Evolutionary conservation across 1,140 invertebrate species (phyloP), one percentile per base, ranked within the genome.

Genomic region (Euwallacea similis): DNA sequence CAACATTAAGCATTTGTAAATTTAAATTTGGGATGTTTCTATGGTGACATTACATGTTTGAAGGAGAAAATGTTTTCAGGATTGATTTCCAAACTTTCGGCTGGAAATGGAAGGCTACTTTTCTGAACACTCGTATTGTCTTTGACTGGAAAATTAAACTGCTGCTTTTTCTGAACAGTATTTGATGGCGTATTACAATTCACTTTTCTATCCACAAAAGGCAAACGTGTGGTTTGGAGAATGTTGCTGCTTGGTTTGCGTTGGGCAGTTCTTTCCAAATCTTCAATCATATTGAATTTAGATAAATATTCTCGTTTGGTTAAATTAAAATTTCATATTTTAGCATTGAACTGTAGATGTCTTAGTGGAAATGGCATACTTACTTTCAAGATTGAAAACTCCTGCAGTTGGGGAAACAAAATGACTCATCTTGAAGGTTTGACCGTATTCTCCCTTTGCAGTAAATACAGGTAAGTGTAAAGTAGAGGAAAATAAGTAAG

Each of bases 341-440:
- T 33, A 33, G 41, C 8, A n/a, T 9, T 16, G 0, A 54, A 69
- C 2, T 50, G 46, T 6, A 44, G 43, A 68, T 44, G 9, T 60
- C 43, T 43, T 59, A 16, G 42, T 62, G 13, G 4, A 44, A 59
- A 69, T n/a, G 16, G 6, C 8, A 41, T 21, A 63, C 71, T 72
- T 66, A 76, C 74, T 76, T 68, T 76, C 74, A 43, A 66, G 63
- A 9, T 42, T 64, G 42, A 74, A 74, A 21, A 72, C 42, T 21
- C 65, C 66, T 10, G 72, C 43, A 56, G 74, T 66, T 15, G 74
- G 74, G n/a, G 74, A 75, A 11, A 66, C 72, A 73, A 75, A 75
- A 64, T 33, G 16, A n/a, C n/a, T 66, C 64, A 66, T 66, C 16
- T 63, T 63, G 11, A 33, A 33, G 4, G 21, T 33, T 33, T 33